phyloP scores from a whole-genome alignment of 2,113 vertebrate genomes.

The Neofelis nebulosa region DNA sequence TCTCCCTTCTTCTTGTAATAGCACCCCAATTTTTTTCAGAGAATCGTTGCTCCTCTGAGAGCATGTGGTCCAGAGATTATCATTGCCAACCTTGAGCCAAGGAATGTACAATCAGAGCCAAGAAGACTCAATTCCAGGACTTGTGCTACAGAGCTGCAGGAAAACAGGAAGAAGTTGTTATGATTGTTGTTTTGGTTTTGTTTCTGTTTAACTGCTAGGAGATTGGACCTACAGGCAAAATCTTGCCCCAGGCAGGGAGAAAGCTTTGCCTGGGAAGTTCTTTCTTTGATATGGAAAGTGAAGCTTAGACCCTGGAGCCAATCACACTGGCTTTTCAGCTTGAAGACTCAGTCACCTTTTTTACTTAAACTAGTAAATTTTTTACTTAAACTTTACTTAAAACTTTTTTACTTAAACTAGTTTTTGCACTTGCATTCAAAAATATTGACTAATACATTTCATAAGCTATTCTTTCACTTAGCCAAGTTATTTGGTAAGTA shows the following conservation, averaged over 20 bases:
- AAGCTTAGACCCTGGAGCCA: not conserved
- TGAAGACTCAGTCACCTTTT: not conserved
- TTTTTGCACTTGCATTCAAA: not conserved
- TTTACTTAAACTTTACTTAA: too few relatives aligned
- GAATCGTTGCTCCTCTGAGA: not conserved
- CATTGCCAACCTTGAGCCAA: not conserved
- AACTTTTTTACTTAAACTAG: not conserved
- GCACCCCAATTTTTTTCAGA: not conserved
- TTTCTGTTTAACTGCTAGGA: not conserved
- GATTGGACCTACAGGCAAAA: not conserved
- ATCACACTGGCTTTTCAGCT: not conserved
- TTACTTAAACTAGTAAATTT: not conserved
- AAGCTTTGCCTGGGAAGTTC: not conserved
- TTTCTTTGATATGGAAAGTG: not conserved
- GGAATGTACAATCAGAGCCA: not conserved
- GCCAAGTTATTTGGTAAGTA: not conserved
- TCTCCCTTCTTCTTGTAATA: not conserved
- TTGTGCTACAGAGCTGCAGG: not conserved
- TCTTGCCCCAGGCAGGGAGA: not conserved
- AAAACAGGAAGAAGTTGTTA: not conserved
- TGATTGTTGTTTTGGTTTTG: not conserved
- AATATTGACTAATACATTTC: not conserved
- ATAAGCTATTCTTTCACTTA: not conserved
- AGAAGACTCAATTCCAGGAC: not conserved
- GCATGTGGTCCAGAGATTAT: not conserved